phyloP scores from a whole-genome alignment of 30 jellyfish, hydroid and myxozoan genomes.

The Phacellophora camtschatica region DNA sequence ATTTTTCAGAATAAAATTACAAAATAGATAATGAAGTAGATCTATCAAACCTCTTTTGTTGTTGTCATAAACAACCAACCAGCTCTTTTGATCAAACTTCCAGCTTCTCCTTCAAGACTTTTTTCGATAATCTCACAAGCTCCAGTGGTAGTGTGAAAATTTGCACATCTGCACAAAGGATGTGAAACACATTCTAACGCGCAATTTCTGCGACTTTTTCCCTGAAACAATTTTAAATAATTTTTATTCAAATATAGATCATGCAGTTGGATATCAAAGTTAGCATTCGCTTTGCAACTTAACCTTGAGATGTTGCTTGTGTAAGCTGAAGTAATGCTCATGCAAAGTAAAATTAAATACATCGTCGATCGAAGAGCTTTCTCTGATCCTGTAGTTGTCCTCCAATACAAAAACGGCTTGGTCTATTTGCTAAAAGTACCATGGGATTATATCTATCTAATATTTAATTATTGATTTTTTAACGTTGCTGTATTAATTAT shows the following conservation, averaged over 20 bases:
- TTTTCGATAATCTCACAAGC: constrained; percentile 2
- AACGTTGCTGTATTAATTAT: too few species aligned
- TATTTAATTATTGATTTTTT: too few species aligned
- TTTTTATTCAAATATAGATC: not conserved
- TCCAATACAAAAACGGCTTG: too few species aligned
- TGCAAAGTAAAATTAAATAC: too few species aligned
- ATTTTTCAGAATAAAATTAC: too few species aligned
- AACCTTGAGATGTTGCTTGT: not conserved
- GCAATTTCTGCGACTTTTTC: constrained; percentile 17
- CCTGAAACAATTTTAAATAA: not conserved
- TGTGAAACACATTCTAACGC: constrained; percentile 14
- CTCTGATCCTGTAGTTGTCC: too few species aligned
- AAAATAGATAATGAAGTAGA: too few species aligned
- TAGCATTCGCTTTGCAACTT: constrained; percentile 5
- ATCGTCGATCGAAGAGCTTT: too few species aligned
- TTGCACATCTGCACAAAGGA: constrained; percentile 4
- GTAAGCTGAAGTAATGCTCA: not conserved
- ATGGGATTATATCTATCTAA: too few species aligned
- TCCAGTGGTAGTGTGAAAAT: not conserved
- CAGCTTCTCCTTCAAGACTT: not conserved
- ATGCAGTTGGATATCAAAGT: constrained; percentile 14
- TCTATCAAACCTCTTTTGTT: not conserved
- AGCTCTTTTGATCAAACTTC: not conserved
- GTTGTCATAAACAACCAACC: constrained; percentile 48
- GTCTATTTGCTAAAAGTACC: too few species aligned